Percentiles rank a stretch among this genome's conserved stretches.
Conservation (phyloP, 2,797 vertebrate genomes). For the Miichthys miiuy region DNA sequence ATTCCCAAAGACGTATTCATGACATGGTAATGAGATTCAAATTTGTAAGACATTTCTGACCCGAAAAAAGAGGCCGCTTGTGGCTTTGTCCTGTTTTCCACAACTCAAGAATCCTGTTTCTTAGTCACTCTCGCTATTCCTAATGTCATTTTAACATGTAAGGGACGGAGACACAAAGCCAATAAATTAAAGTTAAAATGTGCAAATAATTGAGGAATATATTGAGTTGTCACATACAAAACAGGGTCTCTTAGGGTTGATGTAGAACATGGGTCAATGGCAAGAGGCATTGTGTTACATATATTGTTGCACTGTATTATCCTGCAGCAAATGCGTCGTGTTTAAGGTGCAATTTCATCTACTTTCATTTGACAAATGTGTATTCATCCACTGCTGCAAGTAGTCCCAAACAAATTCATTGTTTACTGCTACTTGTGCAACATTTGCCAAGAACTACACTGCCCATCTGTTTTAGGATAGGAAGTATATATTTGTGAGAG, state of each 20-base stretch:
- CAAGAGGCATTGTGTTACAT: background rate
- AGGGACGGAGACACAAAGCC: constrained; percentile 39
- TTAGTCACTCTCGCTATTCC: constrained; percentile 38
- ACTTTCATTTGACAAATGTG: background rate
- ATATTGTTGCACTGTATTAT: background rate
- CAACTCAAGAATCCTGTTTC: constrained; percentile 48
- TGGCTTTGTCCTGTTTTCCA: constrained; percentile 71
- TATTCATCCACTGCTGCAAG: background rate
- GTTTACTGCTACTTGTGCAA: background rate
- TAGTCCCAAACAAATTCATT: background rate
- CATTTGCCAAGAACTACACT: background rate
- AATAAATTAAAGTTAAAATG: constrained; percentile 13
- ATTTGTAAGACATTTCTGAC: constrained; percentile 68
- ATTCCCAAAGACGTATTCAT: constrained; percentile 78
- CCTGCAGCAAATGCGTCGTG: constrained; percentile 5
- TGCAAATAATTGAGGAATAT: constrained; percentile 35
- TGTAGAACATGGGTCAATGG: constrained; percentile 1
- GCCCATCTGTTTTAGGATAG: background rate
- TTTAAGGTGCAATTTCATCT: background rate
- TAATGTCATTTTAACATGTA: constrained; percentile 36
- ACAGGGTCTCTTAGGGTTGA: constrained; percentile 22
- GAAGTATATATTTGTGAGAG: background rate
- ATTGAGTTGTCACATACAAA: constrained; percentile 44
- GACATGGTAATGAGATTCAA: constrained; percentile 80
- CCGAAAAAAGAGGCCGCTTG: constrained; percentile 66